phyloP scores from a whole-genome alignment of 92 coral and sea anemone genomes.

The Galaxea fascicularis region DNA sequence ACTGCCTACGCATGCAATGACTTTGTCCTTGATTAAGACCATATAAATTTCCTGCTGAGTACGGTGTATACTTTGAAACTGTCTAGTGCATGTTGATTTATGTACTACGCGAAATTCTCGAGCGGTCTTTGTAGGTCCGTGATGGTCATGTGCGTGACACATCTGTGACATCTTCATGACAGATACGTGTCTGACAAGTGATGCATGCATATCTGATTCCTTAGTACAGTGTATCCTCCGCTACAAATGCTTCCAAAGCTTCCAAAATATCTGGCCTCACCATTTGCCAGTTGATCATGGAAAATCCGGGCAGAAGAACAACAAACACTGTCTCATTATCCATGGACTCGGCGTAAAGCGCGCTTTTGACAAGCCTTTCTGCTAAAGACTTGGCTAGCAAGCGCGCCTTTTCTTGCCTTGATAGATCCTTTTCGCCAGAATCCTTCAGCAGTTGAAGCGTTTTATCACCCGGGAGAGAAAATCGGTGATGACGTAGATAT shows the following conservation, averaged over 20 bases:
- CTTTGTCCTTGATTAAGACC: too few species aligned
- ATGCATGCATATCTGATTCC: neutral
- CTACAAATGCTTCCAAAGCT: conserved; percentile 41
- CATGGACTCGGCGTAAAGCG: conserved; percentile 90
- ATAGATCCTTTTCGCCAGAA: conserved; percentile 37
- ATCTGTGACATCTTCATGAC: too few species aligned
- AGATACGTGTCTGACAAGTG: neutral
- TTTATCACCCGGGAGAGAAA: conserved; percentile 67
- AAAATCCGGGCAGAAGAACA: conserved; percentile 88
- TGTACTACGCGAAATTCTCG: too few species aligned
- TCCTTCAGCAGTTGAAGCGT: conserved; percentile 46
- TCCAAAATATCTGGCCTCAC: conserved; percentile 57
- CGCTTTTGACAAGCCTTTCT: conserved; percentile 88
- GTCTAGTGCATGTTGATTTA: too few species aligned
- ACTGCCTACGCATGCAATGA: too few species aligned
- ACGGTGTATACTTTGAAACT: too few species aligned
- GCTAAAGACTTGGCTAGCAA: conserved; percentile 82
- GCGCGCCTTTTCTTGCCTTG: conserved; percentile 76
- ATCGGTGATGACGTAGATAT: conserved; percentile 58
- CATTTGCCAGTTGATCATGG: conserved; percentile 68
- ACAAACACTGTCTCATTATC: conserved; percentile 83
- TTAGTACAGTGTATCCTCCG: neutral
- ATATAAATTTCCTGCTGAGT: too few species aligned
- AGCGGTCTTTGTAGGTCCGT: too few species aligned
- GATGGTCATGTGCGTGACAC: too few species aligned